A percentile compares a stretch with the other conserved stretches of the same genome.
phyloP scores from a whole-genome alignment of 2,797 vertebrate genomes.

The Pelodytes ibericus region DNA sequence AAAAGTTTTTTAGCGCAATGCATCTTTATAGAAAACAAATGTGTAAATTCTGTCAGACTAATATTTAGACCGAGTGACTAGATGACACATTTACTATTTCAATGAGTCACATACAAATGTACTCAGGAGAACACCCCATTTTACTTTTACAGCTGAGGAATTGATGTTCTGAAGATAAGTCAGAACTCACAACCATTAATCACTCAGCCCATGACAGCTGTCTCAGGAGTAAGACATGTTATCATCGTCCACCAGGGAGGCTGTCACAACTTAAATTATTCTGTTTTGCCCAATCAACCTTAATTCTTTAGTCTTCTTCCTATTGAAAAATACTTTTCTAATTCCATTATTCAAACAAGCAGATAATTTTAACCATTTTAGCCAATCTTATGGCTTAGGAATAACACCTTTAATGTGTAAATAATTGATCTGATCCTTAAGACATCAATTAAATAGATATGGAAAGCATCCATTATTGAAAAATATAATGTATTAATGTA shows the following conservation, averaged over 20 bases:
- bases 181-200: slow-evolving; percentile 7
- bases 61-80: neutral
- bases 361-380: neutral
- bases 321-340: no score
- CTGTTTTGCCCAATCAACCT: slow-evolving; percentile 7
- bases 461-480: no score
- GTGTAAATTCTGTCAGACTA: neutral
- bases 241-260: neutral
- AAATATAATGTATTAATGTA: no score
- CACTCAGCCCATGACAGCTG: slow-evolving; percentile 17
- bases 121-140: slow-evolving; percentile 17
- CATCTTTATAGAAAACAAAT: neutral
- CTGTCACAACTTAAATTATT: slow-evolving; percentile 7
- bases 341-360: neutral
- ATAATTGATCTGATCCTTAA: no score
- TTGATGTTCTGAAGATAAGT: slow-evolving; percentile 1
- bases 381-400: no score
- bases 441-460: no score
- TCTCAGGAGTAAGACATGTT: neutral
- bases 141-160: neutral
- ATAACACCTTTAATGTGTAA: no score
- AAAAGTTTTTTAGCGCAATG: neutral
- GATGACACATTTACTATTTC: neutral
- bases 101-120: slow-evolving; percentile 7
- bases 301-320: neutral